Conservation (phyloP, 2,888 invertebrate species). For the Melieria omissa region DNA sequence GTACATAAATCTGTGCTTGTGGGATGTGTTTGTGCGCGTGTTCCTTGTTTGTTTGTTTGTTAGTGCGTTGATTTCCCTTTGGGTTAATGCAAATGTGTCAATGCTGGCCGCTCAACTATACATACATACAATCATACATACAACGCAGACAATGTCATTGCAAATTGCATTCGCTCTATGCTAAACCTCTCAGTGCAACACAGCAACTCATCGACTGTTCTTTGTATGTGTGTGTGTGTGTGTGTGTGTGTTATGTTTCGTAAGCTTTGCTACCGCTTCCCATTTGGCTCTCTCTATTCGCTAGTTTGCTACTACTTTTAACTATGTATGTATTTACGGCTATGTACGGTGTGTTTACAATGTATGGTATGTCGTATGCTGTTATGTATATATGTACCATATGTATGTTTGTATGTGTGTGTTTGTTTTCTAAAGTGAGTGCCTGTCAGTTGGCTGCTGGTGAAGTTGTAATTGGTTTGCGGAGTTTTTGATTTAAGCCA, state of each 20-base stretch:
- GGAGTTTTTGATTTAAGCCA: slow-evolving; percentile 6
- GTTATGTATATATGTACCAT: slow-evolving; percentile 18
- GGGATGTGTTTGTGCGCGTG: slow-evolving; percentile 20
- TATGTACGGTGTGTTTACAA: background rate
- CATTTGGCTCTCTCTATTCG: background rate
- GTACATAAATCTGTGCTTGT: background rate
- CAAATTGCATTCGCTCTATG: slow-evolving; percentile 7
- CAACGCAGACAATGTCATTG: too few relatives aligned
- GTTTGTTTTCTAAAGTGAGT: slow-evolving; percentile 23
- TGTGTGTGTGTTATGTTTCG: slow-evolving; percentile 18
- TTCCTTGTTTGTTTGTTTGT: slow-evolving; percentile 20
- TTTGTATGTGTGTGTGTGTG: slow-evolving; percentile 34
- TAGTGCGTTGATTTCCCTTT: slow-evolving; percentile 9
- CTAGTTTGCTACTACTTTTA: background rate
- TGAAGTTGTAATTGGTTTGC: slow-evolving; percentile 18
- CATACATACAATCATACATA: too few relatives aligned
- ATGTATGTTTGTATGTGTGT: slow-evolving; percentile 31
- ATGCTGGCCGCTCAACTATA: too few relatives aligned
- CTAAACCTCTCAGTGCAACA: background rate
- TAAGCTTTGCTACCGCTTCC: too few relatives aligned
- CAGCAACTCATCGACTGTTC: slow-evolving; percentile 21
- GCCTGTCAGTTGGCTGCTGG: slow-evolving; percentile 23
- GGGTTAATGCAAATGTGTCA: slow-evolving; percentile 5
- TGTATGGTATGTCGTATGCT: background rate
- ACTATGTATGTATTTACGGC: background rate